Evolutionary conservation across 2,797 vertebrate species (phyloP).

Genomic region (Leptatherina wallacei): DNA sequence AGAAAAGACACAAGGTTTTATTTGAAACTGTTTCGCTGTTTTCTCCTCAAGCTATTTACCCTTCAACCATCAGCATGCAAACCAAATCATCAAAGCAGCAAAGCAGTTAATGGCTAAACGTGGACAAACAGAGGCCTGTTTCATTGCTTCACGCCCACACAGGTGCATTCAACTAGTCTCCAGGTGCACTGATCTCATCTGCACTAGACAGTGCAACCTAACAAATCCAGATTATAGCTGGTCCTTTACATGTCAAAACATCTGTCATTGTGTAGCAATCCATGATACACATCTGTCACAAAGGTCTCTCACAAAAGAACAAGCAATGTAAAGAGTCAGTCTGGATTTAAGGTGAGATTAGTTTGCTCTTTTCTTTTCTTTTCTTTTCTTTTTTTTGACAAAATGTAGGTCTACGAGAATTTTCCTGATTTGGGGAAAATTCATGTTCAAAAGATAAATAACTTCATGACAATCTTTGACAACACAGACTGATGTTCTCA

Average conservation of each 20-base stretch:
- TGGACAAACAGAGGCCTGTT: slow-evolving; percentile 68
- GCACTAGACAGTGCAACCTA: slow-evolving; percentile 61
- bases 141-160: slow-evolving; percentile 55
- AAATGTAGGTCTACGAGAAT: background rate
- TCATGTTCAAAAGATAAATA: no score
- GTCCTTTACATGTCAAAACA: slow-evolving; percentile 76
- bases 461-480: no score
- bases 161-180: slow-evolving; percentile 72
- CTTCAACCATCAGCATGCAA: slow-evolving; percentile 29
- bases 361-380: background rate
- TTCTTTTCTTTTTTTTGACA: background rate
- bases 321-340: background rate
- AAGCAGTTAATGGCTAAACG: slow-evolving; percentile 59
- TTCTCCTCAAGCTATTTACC: slow-evolving; percentile 28
- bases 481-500: no score
- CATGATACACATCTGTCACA: slow-evolving; percentile 50
- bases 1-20: slow-evolving; percentile 20
- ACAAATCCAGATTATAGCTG: slow-evolving; percentile 67
- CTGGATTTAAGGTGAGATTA: background rate
- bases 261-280: slow-evolving; percentile 68
- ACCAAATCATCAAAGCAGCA: slow-evolving; percentile 55
- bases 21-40: slow-evolving; percentile 9
- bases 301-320: slow-evolving; percentile 32
- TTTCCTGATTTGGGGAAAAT: background rate
- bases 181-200: slow-evolving; percentile 75